Evolutionary conservation across 2,797 vertebrate genomes (phyloP).

Genomic region (Sphaeramia orbicularis): DNA sequence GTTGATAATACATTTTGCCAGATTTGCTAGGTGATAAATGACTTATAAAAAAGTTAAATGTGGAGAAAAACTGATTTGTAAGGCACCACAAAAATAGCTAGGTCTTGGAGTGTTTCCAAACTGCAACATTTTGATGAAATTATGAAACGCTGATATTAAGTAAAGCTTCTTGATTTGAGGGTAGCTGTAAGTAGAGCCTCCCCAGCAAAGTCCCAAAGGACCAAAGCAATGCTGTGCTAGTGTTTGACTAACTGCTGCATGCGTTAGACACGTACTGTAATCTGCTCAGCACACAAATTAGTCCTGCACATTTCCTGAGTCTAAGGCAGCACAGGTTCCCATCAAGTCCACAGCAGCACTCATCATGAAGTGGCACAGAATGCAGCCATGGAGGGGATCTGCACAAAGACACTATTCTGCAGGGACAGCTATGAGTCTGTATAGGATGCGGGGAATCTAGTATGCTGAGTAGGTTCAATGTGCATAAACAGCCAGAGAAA

Average conservation of each 20-base stretch:
- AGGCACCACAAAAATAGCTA: no score
- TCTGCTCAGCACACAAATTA: constrained; percentile 68
- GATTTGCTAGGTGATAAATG: no score
- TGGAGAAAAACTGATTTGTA: no score
- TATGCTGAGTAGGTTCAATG: constrained; percentile 21
- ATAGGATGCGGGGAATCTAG: constrained; percentile 17
- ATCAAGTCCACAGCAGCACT: constrained; percentile 53
- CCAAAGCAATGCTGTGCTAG: constrained; percentile 1
- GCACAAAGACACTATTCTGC: constrained; percentile 72
- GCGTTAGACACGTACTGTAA: constrained; percentile 46
- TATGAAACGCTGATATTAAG: background rate
- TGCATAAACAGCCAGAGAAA: constrained; percentile 24
- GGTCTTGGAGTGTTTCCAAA: no score
- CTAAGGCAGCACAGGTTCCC: constrained; percentile 44
- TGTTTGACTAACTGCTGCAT: constrained; percentile 1
- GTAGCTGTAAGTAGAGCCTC: constrained; percentile 24
- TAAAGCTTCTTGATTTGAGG: background rate
- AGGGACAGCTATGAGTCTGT: constrained; percentile 34
- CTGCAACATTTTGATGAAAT: background rate
- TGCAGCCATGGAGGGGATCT: constrained; percentile 40
- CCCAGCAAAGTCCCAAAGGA: background rate
- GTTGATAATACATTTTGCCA: no score
- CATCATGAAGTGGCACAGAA: constrained; percentile 61
- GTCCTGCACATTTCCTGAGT: constrained; percentile 46
- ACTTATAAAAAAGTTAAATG: no score